A percentile compares a stretch with the other conserved stretches of the same genome.
phyloP scores from a whole-genome alignment of 35 echinoderm and acorn worm species.

The Ptychodera flava region DNA sequence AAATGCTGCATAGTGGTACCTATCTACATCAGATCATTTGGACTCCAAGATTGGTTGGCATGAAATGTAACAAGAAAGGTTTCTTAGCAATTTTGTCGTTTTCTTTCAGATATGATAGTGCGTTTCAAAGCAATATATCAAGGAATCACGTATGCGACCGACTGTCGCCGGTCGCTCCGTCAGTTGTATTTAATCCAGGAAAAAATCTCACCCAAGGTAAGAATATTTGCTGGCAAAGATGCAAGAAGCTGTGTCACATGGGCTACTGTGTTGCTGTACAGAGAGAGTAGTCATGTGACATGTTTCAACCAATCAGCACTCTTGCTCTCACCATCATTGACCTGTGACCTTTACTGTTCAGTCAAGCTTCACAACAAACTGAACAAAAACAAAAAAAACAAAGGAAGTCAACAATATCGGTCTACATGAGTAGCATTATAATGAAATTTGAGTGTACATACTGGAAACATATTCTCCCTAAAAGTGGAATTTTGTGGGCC shows the following conservation, averaged over 20 bases:
- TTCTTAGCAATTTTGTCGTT: too few species aligned
- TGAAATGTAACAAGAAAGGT: too few species aligned
- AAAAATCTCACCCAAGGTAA: slow-evolving; percentile 92
- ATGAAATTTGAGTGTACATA: too few species aligned
- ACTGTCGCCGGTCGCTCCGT: slow-evolving; percentile 33
- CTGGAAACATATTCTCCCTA: too few species aligned
- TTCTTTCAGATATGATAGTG: slow-evolving; percentile 62
- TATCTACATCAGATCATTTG: too few species aligned
- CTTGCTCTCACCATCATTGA: neutral
- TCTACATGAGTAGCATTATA: too few species aligned
- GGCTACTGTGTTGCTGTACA: neutral
- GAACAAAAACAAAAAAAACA: neutral
- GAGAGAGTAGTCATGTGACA: neutral
- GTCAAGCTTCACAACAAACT: neutral
- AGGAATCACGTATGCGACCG: slow-evolving; percentile 62
- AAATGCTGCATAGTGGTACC: too few species aligned
- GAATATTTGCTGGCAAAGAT: neutral
- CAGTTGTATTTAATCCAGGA: slow-evolving; percentile 60
- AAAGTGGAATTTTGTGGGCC: too few species aligned
- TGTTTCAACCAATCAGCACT: too few species aligned
- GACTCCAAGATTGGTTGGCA: too few species aligned
- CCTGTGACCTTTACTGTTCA: neutral
- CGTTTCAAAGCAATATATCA: slow-evolving; percentile 80
- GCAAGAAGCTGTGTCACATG: too few species aligned
- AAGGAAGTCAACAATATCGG: too few species aligned